Conservation (phyloP, 2,113 vertebrate species). For the Tychaedon coryphoeus region DNA sequence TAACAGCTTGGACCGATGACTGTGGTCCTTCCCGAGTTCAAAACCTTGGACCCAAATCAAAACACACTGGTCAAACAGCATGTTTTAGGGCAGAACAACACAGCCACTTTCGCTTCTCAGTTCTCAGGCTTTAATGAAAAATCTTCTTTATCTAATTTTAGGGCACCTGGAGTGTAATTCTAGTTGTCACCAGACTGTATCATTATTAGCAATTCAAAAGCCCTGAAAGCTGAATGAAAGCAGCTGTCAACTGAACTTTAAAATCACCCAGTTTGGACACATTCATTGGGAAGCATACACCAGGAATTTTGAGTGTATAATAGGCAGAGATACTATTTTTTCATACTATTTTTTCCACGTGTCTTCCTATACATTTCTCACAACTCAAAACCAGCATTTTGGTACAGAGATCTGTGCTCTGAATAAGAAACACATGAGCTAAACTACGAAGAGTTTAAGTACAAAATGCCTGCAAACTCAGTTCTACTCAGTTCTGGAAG, state of each 20-base stretch:
- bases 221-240: background rate
- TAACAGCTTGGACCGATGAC: background rate
- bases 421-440: background rate
- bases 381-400: background rate
- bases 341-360: rapidly evolving
- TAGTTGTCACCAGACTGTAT: background rate
- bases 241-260: background rate
- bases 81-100: background rate
- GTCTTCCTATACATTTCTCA: background rate
- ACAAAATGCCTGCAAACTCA: background rate
- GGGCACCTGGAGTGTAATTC: background rate
- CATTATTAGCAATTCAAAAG: background rate
- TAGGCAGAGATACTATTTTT: background rate
- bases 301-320: background rate
- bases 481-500: background rate
- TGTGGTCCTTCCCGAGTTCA: background rate
- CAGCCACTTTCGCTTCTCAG: background rate
- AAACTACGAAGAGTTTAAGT: background rate
- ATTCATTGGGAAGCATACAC: background rate
- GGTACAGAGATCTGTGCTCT: background rate
- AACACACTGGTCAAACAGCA: background rate
- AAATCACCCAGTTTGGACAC: background rate
- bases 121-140: background rate
- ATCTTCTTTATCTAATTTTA: background rate
- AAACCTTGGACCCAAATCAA: background rate